Evolutionary conservation across 1,140 invertebrate species (phyloP).

Genomic region (Procambarus virginalis): DNA sequence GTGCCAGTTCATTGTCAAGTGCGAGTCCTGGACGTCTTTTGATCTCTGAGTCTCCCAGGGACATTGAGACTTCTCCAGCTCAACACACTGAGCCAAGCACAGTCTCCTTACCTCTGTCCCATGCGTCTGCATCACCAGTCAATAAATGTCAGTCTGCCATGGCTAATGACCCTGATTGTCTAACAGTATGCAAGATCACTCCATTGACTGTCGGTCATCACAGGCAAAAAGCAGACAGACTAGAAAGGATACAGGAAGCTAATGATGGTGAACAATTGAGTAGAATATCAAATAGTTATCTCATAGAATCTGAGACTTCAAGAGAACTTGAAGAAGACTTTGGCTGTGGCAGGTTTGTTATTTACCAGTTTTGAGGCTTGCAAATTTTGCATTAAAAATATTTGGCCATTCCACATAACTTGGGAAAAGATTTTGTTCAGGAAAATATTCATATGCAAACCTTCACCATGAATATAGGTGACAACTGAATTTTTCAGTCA

Average conservation of each 20-base stretch:
- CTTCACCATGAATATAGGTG: no score
- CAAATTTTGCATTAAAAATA: no score
- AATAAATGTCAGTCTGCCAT: neutral
- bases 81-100: neutral
- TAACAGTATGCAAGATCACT: neutral
- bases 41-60: slow-evolving; percentile 50
- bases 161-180: neutral
- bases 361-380: no score
- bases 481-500: no score
- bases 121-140: neutral
- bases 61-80: slow-evolving; percentile 25
- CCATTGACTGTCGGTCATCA: neutral
- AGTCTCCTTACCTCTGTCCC: neutral
- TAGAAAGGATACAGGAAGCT: neutral
- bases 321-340: slow-evolving; percentile 21
- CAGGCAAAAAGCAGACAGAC: neutral
- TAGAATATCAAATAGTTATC: neutral
- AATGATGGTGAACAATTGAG: neutral
- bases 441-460: no score
- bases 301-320: slow-evolving; percentile 50
- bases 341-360: slow-evolving; percentile 26
- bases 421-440: no score
- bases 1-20: slow-evolving; percentile 49
- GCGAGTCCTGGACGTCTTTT: slow-evolving; percentile 39
- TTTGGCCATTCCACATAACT: no score